A percentile compares a stretch with the other conserved stretches of the same genome.
phyloP scores from a whole-genome alignment of 1,140 invertebrate species.

The Trichoplusia ni region DNA sequence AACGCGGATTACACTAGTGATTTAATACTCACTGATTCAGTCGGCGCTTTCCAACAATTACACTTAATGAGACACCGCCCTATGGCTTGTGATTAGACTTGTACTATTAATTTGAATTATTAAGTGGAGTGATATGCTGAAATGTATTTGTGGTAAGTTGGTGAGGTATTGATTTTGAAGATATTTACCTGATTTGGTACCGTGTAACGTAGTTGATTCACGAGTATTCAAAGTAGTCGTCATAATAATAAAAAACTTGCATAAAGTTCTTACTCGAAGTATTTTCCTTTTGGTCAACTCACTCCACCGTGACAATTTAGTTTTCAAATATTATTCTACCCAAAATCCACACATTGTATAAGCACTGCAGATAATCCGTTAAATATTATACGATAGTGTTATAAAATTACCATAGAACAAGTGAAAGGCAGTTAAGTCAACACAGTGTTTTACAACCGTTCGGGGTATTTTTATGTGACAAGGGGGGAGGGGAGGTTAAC shows the following conservation, averaged over 20 bases:
- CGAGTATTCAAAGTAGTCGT: no score
- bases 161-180: no score
- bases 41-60: slow-evolving; percentile 45
- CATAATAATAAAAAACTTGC: neutral
- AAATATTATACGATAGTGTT: slow-evolving; percentile 23
- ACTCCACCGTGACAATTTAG: no score
- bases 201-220: neutral
- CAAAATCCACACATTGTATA: no score
- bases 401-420: slow-evolving; percentile 30
- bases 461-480: slow-evolving; percentile 53
- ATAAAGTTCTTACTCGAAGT: neutral
- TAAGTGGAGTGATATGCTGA: slow-evolving; percentile 4
- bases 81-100: slow-evolving; percentile 37
- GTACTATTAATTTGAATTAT: slow-evolving; percentile 13
- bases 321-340: no score
- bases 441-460: slow-evolving; percentile 52
- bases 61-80: slow-evolving; percentile 43
- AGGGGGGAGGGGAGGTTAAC: slow-evolving; percentile 54
- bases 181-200: no score
- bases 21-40: slow-evolving; percentile 63
- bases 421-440: slow-evolving; percentile 33
- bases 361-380: no score
- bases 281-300: no score
- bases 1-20: slow-evolving; percentile 56
- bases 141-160: no score